These are phyloP conservation scores for Lordiphosa stackelbergi DNA, from an alignment of 1,140 invertebrate genomes.

Conservation along the genomic window DNA sequence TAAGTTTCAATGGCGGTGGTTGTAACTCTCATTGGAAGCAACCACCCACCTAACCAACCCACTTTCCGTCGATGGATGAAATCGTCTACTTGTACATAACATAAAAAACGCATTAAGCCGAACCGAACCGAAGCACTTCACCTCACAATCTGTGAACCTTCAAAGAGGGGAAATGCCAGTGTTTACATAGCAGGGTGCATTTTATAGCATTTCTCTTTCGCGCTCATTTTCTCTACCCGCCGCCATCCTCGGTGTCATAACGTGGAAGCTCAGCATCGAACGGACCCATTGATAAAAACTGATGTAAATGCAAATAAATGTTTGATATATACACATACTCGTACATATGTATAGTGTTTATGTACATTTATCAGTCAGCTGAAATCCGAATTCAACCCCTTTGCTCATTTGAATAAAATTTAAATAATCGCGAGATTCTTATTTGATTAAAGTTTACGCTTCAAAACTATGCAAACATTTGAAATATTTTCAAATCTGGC, in stretches of 20 bases:
- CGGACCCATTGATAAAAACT: slow-evolving; percentile 13
- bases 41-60: slow-evolving; percentile 30
- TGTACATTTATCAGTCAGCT: slow-evolving; percentile 19
- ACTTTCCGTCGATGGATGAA: slow-evolving; percentile 48
- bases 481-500: neutral
- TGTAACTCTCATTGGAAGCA: slow-evolving; percentile 32
- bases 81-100: slow-evolving; percentile 53
- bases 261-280: slow-evolving; percentile 29
- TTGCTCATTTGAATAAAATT: slow-evolving; percentile 31
- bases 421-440: slow-evolving; percentile 29
- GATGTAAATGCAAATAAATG: slow-evolving; percentile 36
- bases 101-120: slow-evolving; percentile 66
- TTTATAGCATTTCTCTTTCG: slow-evolving; percentile 41
- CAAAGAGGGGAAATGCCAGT: slow-evolving; percentile 51
- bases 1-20: slow-evolving; percentile 34
- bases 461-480: slow-evolving; percentile 36
- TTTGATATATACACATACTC: slow-evolving; percentile 19
- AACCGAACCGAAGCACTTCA: slow-evolving; percentile 56
- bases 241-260: slow-evolving; percentile 8
- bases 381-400: slow-evolving; percentile 29
- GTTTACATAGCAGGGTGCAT: slow-evolving; percentile 69
- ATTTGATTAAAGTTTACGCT: slow-evolving; percentile 15
- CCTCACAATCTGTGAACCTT: slow-evolving; percentile 49
- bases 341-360: slow-evolving; percentile 15
- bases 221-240: slow-evolving; percentile 19